These are phyloP conservation scores for Danio kyathit DNA, from an alignment of 2,797 vertebrate species.

Conservation along the genomic window DNA sequence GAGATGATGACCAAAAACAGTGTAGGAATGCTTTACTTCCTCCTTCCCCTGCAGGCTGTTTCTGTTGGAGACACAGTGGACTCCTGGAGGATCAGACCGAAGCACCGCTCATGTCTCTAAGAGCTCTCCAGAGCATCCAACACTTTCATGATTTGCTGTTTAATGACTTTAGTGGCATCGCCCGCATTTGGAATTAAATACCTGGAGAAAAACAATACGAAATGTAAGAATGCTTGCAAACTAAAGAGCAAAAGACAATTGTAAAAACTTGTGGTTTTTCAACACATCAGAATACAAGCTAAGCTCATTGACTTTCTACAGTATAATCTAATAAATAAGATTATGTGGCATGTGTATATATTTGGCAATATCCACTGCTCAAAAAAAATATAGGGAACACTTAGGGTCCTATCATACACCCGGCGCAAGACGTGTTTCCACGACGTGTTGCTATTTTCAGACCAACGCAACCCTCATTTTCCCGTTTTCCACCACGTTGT, in stretches of 20 bases:
- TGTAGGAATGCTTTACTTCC: slow-evolving; percentile 12
- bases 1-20: slow-evolving; percentile 2
- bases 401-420: too few relatives aligned
- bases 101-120: slow-evolving; percentile 64
- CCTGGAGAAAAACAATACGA: slow-evolving; percentile 71
- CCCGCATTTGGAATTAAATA: slow-evolving; percentile 98
- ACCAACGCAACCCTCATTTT: too few relatives aligned
- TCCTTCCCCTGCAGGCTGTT: slow-evolving; percentile 40
- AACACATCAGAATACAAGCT: too few relatives aligned
- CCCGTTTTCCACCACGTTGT: too few relatives aligned
- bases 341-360: too few relatives aligned
- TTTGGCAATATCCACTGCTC: too few relatives aligned
- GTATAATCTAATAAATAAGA: too few relatives aligned
- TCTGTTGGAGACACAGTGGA: slow-evolving; percentile 61
- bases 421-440: too few relatives aligned
- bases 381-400: too few relatives aligned
- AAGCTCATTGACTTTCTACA: too few relatives aligned
- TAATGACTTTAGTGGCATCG: slow-evolving; percentile 99
- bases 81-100: slow-evolving; percentile 50
- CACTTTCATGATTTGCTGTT: slow-evolving; percentile 99
- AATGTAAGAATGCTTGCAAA: background rate
- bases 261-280: background rate
- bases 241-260: background rate
- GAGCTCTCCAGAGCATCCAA: slow-evolving; percentile 97
- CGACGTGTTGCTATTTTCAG: too few relatives aligned